A percentile compares a stretch with the other conserved stretches of the same genome.
Evolutionary conservation across 2,113 vertebrate genomes (phyloP).

Genomic region (Pomatostomus ruficeps): DNA sequence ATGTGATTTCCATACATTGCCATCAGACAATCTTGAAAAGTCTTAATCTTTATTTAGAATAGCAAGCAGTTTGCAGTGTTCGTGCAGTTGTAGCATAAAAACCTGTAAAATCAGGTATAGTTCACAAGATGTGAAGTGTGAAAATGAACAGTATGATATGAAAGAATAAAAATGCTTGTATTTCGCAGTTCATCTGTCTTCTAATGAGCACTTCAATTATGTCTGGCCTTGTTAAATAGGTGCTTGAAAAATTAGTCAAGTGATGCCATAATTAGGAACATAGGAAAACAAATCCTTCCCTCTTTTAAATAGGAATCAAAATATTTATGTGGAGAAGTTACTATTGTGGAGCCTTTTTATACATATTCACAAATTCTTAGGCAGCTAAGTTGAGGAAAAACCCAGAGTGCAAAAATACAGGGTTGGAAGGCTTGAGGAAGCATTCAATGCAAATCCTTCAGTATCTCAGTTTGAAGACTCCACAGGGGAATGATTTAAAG

Average conservation of each 20-base stretch:
- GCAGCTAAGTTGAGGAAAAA: background rate
- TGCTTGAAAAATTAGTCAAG: slow-evolving; percentile 52
- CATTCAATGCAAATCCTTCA: background rate
- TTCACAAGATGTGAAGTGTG: slow-evolving; percentile 1
- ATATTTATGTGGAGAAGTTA: slow-evolving; percentile 23
- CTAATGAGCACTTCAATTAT: slow-evolving; percentile 62
- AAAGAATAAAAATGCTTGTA: slow-evolving; percentile 23
- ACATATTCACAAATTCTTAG: background rate
- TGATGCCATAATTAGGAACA: slow-evolving; percentile 17
- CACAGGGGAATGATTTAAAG: background rate
- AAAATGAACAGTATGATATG: background rate
- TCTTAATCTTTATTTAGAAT: background rate
- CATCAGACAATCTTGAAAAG: background rate
- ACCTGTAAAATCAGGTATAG: background rate
- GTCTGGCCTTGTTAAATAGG: slow-evolving; percentile 13
- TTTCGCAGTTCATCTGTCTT: slow-evolving; percentile 7
- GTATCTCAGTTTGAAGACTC: background rate
- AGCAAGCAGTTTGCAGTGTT: background rate
- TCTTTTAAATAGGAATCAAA: slow-evolving; percentile 33
- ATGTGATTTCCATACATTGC: background rate
- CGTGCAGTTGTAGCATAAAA: background rate
- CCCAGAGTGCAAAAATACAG: background rate
- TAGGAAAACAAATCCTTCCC: background rate
- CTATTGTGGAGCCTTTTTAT: background rate
- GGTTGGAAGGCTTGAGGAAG: background rate